Evolutionary conservation across 2,888 invertebrate species (phyloP).

Genomic region (Tetropium fuscum): DNA sequence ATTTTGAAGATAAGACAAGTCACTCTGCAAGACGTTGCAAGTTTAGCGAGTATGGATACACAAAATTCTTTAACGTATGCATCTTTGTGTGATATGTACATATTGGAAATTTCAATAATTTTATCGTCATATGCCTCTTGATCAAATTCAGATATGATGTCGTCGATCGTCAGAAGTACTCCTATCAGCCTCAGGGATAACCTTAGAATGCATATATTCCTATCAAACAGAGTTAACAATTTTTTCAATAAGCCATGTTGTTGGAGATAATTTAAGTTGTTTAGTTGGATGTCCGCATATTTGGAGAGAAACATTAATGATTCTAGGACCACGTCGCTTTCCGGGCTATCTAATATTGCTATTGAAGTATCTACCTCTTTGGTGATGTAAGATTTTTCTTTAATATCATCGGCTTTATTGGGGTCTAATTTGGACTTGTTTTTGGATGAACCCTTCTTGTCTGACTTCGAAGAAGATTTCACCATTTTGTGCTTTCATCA

Average conservation of each 20-base stretch:
- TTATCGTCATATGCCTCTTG: slow-evolving; percentile 50
- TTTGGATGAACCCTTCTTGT: slow-evolving; percentile 5
- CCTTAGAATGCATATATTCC: slow-evolving; percentile 53
- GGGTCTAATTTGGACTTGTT: slow-evolving; percentile 31
- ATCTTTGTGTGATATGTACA: slow-evolving; percentile 50
- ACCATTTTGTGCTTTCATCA: background rate
- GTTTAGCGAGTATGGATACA: slow-evolving; percentile 48
- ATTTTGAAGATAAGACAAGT: slow-evolving; percentile 47
- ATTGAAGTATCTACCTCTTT: slow-evolving; percentile 57
- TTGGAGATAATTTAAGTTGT: slow-evolving; percentile 50
- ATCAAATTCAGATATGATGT: slow-evolving; percentile 51
- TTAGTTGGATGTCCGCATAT: slow-evolving; percentile 52
- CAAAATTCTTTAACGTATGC: slow-evolving; percentile 49
- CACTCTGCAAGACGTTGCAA: slow-evolving; percentile 48
- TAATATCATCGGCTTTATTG: slow-evolving; percentile 43
- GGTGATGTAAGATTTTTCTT: slow-evolving; percentile 53
- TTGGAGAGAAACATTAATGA: slow-evolving; percentile 55
- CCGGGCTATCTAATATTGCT: slow-evolving; percentile 52
- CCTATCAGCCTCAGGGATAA: slow-evolving; percentile 51
- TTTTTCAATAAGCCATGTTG: slow-evolving; percentile 50
- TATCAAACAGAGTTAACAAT: slow-evolving; percentile 47
- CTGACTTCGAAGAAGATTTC: background rate
- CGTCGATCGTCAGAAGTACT: slow-evolving; percentile 46
- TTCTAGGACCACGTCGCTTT: slow-evolving; percentile 53
- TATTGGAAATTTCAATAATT: slow-evolving; percentile 49